Evolutionary conservation across 2,888 invertebrate species (phyloP).

Genomic region (Aphodius sticticus): DNA sequence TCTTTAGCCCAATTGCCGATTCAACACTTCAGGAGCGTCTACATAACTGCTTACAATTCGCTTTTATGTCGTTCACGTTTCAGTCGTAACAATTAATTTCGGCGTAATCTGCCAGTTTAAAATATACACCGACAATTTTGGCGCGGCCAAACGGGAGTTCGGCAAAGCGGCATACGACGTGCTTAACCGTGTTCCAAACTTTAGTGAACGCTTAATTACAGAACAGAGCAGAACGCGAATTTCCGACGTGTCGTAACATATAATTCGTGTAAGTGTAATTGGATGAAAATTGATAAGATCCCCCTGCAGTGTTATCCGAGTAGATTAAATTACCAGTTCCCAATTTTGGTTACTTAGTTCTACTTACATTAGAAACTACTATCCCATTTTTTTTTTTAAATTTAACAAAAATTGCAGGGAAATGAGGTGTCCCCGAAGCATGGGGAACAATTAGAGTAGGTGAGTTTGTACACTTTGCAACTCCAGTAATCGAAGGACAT

Average conservation of each 20-base stretch:
- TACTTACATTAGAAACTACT: not conserved
- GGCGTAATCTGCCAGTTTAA: not conserved
- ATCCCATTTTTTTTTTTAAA: not conserved
- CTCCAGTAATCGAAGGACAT: no score
- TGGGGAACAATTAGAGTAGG: no score
- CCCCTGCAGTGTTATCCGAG: not conserved
- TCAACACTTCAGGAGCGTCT: not conserved
- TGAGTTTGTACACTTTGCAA: no score
- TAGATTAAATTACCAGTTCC: constrained; percentile 4
- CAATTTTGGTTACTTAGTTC: not conserved
- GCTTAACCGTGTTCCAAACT: not conserved
- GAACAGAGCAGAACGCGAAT: not conserved
- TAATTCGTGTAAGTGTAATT: constrained; percentile 4
- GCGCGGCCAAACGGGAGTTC: not conserved
- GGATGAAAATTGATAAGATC: not conserved
- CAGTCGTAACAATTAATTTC: not conserved
- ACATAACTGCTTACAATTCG: not conserved
- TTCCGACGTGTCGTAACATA: not conserved
- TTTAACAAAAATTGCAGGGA: no score
- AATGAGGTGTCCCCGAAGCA: no score
- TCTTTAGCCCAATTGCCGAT: not conserved
- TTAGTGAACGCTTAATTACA: not conserved
- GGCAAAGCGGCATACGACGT: not conserved
- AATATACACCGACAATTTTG: not conserved
- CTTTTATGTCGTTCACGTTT: not conserved